These are phyloP conservation scores for Sciaenops ocellatus DNA, from an alignment of 2,797 vertebrate genomes.

Conservation along the genomic window DNA sequence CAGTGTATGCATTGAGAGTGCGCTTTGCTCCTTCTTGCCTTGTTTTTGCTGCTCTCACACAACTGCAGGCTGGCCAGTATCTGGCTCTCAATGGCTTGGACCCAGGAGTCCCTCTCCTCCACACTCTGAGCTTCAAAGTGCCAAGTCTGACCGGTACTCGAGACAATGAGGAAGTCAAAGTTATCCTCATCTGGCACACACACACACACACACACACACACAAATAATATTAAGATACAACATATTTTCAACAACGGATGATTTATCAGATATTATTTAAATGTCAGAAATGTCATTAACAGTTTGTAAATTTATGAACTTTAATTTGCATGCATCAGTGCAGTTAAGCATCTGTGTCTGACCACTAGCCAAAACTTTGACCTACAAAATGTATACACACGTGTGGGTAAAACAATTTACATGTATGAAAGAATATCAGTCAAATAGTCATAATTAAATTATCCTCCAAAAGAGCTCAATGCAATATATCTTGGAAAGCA, in stretches of 20 bases:
- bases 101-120: constrained; percentile 95
- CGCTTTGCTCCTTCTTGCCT: constrained; percentile 80
- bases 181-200: constrained; percentile 90
- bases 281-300: neutral
- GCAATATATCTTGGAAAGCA: neutral
- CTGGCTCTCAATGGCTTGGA: constrained; percentile 95
- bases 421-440: neutral
- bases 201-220: constrained; percentile 11
- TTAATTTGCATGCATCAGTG: neutral
- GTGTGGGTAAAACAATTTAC: neutral
- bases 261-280: neutral
- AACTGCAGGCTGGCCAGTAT: constrained; percentile 96
- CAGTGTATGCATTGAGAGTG: neutral
- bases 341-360: neutral
- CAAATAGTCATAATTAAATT: neutral
- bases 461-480: neutral
- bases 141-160: constrained; percentile 95
- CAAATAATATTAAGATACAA: neutral
- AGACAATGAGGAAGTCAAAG: constrained; percentile 95
- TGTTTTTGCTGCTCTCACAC: constrained; percentile 97
- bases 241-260: neutral
- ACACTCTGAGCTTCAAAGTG: constrained; percentile 94
- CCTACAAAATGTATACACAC: neutral
- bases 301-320: neutral
- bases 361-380: neutral